A percentile compares a stretch with the other conserved stretches of the same genome.
Conservation (phyloP, 2,888 invertebrate species). For the Incurvaria masculella region DNA sequence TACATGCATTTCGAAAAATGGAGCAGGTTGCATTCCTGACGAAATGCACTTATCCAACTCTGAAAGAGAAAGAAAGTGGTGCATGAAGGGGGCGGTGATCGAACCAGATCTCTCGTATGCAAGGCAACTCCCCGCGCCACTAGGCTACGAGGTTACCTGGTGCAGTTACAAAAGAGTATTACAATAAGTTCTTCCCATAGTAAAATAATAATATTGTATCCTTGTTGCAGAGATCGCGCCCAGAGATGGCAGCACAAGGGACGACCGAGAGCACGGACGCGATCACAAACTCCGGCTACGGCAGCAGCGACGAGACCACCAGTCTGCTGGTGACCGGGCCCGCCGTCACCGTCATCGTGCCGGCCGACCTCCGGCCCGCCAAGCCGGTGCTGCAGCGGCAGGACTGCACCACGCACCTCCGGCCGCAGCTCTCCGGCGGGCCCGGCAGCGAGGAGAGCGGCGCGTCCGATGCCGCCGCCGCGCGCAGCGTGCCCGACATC, state of each 20-base stretch:
- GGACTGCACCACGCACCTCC: constrained; percentile 78
- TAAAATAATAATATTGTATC: no score
- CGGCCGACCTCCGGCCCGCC: constrained; percentile 48
- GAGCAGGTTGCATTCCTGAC: no score
- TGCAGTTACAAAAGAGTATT: no score
- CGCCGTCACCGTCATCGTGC: constrained; percentile 50
- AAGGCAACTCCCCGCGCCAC: no score
- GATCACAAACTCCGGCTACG: constrained; percentile 62
- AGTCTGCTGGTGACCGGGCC: constrained; percentile 70
- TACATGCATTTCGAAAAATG: no score
- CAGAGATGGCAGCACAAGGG: constrained; percentile 40
- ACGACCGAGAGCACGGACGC: constrained; percentile 55
- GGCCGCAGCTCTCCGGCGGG: constrained; percentile 66
- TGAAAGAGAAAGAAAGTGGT: no score
- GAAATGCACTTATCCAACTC: no score
- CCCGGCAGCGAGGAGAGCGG: constrained; percentile 75
- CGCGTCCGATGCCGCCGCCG: constrained; percentile 62
- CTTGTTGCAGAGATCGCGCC: not conserved
- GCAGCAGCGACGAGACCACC: constrained; percentile 80
- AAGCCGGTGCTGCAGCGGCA: constrained; percentile 84
- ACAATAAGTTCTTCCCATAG: no score
- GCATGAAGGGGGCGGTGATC: no score
- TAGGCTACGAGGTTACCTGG: no score
- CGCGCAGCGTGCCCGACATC: constrained; percentile 78
- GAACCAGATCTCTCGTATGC: no score